Evolutionary conservation across 2,888 invertebrate genomes (phyloP).

Genomic region (Drosophila stalkeri): DNA sequence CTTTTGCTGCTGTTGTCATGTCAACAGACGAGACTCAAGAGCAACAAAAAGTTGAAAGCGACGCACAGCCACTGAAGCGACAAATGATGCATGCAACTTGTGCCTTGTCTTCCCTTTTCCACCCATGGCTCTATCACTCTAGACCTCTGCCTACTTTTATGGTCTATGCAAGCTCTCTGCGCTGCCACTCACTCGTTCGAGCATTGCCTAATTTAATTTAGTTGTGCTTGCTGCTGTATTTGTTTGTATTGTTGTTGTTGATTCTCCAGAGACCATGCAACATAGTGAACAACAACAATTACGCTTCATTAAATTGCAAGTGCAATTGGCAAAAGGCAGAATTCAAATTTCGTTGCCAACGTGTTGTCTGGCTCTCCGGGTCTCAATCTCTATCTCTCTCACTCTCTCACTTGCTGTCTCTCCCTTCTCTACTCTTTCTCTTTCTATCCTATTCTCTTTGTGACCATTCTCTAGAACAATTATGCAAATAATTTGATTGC

Average conservation of each 20-base stretch:
- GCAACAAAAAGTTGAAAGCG: constrained; percentile 38
- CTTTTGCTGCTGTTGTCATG: constrained; percentile 44
- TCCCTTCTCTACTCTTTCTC: neutral
- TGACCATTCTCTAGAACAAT: constrained; percentile 51
- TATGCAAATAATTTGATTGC: constrained; percentile 78
- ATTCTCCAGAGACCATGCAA: constrained; percentile 43
- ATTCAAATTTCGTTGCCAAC: constrained; percentile 56
- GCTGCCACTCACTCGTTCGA: constrained; percentile 39
- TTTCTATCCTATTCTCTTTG: neutral
- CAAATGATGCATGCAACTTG: constrained; percentile 55
- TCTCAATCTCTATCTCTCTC: neutral
- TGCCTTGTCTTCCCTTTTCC: neutral
- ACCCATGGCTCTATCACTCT: too few species aligned
- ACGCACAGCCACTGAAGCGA: constrained; percentile 54
- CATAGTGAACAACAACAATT: constrained; percentile 64
- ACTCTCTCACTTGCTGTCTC: neutral
- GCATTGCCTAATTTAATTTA: constrained; percentile 66
- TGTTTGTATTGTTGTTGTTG: constrained; percentile 32
- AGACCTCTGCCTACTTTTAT: neutral
- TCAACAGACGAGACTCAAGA: constrained; percentile 52
- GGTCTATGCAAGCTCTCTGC: neutral
- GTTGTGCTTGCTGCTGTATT: constrained; percentile 34
- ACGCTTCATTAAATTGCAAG: constrained; percentile 78
- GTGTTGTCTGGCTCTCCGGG: constrained; percentile 36
- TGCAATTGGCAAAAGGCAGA: constrained; percentile 67